Evolutionary conservation across 2,888 invertebrate genomes (phyloP).

Genomic region (Cartodere bifasciata): DNA sequence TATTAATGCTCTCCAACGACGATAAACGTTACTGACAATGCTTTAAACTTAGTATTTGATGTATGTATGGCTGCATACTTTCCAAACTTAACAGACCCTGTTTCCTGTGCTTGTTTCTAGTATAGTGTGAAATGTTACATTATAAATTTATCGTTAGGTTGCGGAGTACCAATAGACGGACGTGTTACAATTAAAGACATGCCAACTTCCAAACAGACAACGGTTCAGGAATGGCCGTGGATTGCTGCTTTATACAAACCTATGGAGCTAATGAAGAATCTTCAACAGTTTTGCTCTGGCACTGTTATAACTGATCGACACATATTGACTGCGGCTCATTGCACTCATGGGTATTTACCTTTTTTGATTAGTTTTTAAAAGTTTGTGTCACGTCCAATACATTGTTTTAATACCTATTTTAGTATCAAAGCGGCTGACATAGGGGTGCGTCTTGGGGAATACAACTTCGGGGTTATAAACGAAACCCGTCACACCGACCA

Average conservation of each 20-base stretch:
- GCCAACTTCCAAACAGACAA: conserved; percentile 15
- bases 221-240: conserved; percentile 65
- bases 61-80: no score
- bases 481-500: conserved; percentile 63
- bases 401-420: conserved; percentile 14
- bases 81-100: no score
- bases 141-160: conserved; percentile 22
- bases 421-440: conserved; percentile 49
- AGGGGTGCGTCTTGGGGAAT: conserved; percentile 66
- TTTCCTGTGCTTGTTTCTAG: no score
- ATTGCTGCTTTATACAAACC: conserved; percentile 63
- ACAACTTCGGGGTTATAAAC: conserved; percentile 53
- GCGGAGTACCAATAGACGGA: conserved; percentile 25
- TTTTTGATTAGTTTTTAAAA: background rate
- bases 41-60: no score
- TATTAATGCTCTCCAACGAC: no score
- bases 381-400: background rate
- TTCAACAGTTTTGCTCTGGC: conserved; percentile 66
- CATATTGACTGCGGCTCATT: conserved; percentile 67
- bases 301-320: conserved; percentile 67
- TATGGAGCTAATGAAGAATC: conserved; percentile 23
- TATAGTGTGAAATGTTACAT: no score
- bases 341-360: conserved; percentile 43
- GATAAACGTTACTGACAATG: no score
- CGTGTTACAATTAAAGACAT: conserved; percentile 12